Evolutionary conservation across 2,888 invertebrate species (phyloP), one percentile per base, ranked within the genome.

Genomic region (Microctonus aethiopoides): DNA sequence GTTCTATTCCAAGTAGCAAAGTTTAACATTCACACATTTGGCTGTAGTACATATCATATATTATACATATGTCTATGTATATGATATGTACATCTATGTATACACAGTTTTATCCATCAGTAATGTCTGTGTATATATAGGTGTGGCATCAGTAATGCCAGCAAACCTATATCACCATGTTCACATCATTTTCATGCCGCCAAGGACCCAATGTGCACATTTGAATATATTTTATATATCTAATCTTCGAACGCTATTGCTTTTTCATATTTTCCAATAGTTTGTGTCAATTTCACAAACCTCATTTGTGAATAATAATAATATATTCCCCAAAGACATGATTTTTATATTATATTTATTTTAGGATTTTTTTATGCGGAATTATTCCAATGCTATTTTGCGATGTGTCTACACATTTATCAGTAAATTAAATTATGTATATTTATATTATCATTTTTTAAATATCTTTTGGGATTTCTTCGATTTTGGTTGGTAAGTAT

Each of bases 21-120:
- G 7, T 62, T 63, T 34, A 63, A 34, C 32, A 52, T 63, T 51
- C 52, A 51, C 52, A 32, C 46, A 52, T 63, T 63, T 22, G 22
- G 52, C 34, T 24, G 24, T 13, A n/a, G n/a, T n/a, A n/a, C 7
- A 29, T 29, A 29, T 7, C 7, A 29, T 29, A 29, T 29, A 29
- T 29, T n/a, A 29, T 29, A 29, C 3, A 29, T 29, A 7, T 29
- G 7, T 29, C 29, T 29, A 29, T n/a, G n/a, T n/a, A n/a, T n/a
- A n/a, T n/a, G n/a, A n/a, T n/a, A n/a, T n/a, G n/a, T n/a, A n/a
- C n/a, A 20, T 52, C 16, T 52, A 22, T 54, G 22, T 13, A 2
- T 54, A 54, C 26, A 11, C 26, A 26, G 2, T 39, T 61, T 61
- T 61, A 24, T 61, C 39, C 24, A 61, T 24, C 22, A 24, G 24